Base-by-base conservation (phyloP, 2,888 invertebrate species). In the Cryptocheilus praepositus region DNA sequence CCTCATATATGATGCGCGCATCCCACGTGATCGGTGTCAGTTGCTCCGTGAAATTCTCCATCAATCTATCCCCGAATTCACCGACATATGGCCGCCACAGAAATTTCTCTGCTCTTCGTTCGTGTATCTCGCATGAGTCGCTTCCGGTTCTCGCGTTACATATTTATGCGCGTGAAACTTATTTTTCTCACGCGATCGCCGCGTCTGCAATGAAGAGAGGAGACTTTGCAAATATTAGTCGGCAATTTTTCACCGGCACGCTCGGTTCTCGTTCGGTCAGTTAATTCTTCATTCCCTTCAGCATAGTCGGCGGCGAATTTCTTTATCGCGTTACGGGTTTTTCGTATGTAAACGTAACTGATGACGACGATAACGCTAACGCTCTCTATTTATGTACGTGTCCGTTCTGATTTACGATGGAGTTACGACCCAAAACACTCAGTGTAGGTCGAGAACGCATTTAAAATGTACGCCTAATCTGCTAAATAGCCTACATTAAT, bases 21-120 rank as follows among this genome's bases (percentile, higher is more conserved):
- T 22, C 53, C 60, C 36, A 62, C 60, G 44, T 44, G 54, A 49
- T 67, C 72, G 80, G 83, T 83, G 86, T 82, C 86, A 85, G 86
- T 84, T 85, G 85, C 80, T 67, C 78, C 86, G 82, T 85, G 82
- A 85, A 86, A 86, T 86, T 72, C 67, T 78, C 73, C 84, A 85
- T 85, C 79, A 76, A 86, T 85, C 79, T 75, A 86, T 84, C 79
- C 82, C 79, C 77, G 43, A 74, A 83, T 83, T 81, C 79, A 81
- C 74, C 70, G 77, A 72, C 83, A 84, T 84, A 84, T 84, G 83
- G 83, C 64, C 52, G 49, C 51, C 66, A 54, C 45, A 52, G 57
- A 58, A 56, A 58, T 66, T 66, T 73, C 66, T 72, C 60, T n/a
- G n/a, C 49, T 18, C 49, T 49, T 16, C 49, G 44, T 15, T 28